These are phyloP conservation scores for Fissipunctia ypsillon DNA, from an alignment of 2,888 invertebrate species.

Conservation along the genomic window DNA sequence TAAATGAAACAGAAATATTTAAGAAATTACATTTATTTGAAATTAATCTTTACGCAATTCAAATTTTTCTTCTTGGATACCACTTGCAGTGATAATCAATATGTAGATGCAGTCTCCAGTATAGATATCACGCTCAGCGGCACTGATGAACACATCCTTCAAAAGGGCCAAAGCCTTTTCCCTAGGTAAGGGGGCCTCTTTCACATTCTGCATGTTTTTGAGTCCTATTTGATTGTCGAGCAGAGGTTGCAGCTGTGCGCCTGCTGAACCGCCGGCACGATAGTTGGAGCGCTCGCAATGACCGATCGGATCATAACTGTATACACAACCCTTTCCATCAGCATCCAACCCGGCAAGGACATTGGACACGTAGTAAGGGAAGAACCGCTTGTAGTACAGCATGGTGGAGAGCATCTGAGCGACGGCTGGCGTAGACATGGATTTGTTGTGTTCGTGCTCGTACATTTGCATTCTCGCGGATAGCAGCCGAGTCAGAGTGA, in stretches of 20 bases:
- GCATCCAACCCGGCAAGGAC: conserved; percentile 98
- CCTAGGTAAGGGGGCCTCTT: conserved; percentile 91
- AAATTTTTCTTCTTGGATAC: conserved; percentile 94
- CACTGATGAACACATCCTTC: conserved; percentile 99
- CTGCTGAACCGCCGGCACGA: conserved; percentile 97
- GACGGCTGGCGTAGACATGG: conserved; percentile 97
- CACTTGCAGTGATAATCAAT: conserved; percentile 96
- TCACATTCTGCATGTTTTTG: conserved; percentile 95
- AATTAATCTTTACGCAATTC: conserved; percentile 96
- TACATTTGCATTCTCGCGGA: conserved; percentile 98
- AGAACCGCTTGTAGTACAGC: conserved; percentile 99
- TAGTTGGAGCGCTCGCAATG: conserved; percentile 96
- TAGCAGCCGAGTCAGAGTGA: conserved; percentile 96
- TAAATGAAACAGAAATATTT: conserved; percentile 49
- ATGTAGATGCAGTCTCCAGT: conserved; percentile 98
- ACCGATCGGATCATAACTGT: conserved; percentile 99
- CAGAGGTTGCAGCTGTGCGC: conserved; percentile 97
- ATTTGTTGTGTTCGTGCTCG: conserved; percentile 97
- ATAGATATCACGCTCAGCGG: conserved; percentile 99
- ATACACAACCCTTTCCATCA: conserved; percentile 98
- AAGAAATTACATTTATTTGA: conserved; percentile 68
- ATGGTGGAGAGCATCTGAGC: conserved; percentile 99
- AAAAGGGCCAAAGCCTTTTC: conserved; percentile 96
- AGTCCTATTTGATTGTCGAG: conserved; percentile 98
- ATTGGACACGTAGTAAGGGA: conserved; percentile 99